These are phyloP conservation scores for Chaetodon auriga DNA, from an alignment of 2,113 vertebrate genomes.

Conservation along the genomic window DNA sequence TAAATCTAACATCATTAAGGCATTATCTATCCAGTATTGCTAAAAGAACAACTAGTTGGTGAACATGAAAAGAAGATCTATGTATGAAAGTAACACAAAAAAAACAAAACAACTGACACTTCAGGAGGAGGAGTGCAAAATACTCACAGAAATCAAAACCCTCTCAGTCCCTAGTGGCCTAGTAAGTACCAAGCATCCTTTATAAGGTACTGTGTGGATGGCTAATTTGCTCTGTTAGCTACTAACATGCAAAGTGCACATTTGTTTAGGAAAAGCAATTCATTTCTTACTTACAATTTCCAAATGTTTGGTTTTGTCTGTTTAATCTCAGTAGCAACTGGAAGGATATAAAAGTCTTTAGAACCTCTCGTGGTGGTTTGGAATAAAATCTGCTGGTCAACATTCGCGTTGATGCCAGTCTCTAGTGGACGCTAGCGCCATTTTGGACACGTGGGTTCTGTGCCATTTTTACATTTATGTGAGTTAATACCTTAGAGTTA, in stretches of 20 bases:
- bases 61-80: slow-evolving; percentile 53
- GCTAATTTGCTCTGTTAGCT: slow-evolving; percentile 68
- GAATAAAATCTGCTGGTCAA: slow-evolving; percentile 38
- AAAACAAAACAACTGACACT: slow-evolving; percentile 46
- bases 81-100: slow-evolving; percentile 50
- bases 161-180: slow-evolving; percentile 61
- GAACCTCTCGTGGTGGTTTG: slow-evolving; percentile 48
- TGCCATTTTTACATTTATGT: slow-evolving; percentile 29
- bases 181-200: slow-evolving; percentile 61
- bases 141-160: slow-evolving; percentile 65
- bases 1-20: slow-evolving; percentile 79
- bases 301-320: slow-evolving; percentile 82
- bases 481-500: slow-evolving; percentile 39
- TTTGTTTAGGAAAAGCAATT: slow-evolving; percentile 58
- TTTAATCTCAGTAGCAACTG: slow-evolving; percentile 82
- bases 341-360: slow-evolving; percentile 71
- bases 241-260: slow-evolving; percentile 78
- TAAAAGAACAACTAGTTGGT: slow-evolving; percentile 76
- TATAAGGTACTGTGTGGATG: slow-evolving; percentile 54
- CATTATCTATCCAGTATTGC: slow-evolving; percentile 83
- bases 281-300: slow-evolving; percentile 60
- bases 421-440: not conserved
- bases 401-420: not conserved
- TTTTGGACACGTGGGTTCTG: slow-evolving; percentile 26
- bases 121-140: slow-evolving; percentile 78